A percentile compares a stretch with the other conserved stretches of the same genome.
These are phyloP conservation scores for Semotilus atromaculatus DNA, from an alignment of 2,797 vertebrate species.

Conservation along the genomic window DNA sequence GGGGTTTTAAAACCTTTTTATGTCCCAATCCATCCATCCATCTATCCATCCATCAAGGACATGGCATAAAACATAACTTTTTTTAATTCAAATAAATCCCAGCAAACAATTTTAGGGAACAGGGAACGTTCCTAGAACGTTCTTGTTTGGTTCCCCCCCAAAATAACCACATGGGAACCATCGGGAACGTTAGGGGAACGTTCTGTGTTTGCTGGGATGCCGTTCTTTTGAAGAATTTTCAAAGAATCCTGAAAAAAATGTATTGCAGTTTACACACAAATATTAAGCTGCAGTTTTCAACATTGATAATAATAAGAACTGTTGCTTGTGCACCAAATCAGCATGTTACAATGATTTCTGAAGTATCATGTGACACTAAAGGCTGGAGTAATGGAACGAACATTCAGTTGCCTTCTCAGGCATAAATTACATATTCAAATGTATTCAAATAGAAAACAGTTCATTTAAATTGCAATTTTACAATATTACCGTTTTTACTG, in stretches of 20 bases:
- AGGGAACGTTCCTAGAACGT: too few relatives aligned
- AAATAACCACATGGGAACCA: too few relatives aligned
- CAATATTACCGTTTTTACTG: not conserved
- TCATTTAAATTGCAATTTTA: not conserved
- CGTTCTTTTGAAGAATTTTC: not conserved
- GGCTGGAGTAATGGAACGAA: not conserved
- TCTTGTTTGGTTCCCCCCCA: too few relatives aligned
- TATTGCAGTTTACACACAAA: not conserved
- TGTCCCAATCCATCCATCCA: not conserved
- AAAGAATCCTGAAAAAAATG: not conserved
- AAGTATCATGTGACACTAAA: not conserved
- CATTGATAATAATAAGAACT: not conserved
- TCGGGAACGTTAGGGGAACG: too few relatives aligned
- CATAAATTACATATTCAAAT: not conserved
- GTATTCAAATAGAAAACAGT: not conserved
- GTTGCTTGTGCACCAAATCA: not conserved
- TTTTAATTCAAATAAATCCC: not conserved
- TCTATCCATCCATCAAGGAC: not conserved
- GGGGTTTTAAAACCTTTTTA: not conserved
- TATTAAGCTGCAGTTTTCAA: not conserved
- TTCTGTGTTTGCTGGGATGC: too few relatives aligned
- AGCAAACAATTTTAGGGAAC: too few relatives aligned
- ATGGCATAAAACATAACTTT: not conserved
- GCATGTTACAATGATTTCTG: not conserved
- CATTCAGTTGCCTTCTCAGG: not conserved